phyloP scores from a whole-genome alignment of 2,797 vertebrate species.

The Smutsia temminckii region DNA sequence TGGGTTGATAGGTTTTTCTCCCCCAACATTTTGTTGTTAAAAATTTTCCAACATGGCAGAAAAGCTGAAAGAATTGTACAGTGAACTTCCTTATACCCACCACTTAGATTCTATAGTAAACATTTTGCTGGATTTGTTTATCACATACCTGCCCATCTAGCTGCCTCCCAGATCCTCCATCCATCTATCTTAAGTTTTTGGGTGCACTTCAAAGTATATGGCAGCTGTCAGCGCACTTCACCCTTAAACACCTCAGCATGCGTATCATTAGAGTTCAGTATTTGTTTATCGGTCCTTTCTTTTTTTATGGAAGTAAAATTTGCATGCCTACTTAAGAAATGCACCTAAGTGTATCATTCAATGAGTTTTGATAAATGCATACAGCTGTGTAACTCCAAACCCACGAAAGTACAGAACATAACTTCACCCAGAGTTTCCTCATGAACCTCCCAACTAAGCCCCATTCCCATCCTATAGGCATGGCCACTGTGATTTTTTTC shows the following conservation, averaged over 20 bases:
- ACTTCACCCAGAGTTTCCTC: background rate
- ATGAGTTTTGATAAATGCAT: background rate
- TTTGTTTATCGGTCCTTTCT: conserved; percentile 22
- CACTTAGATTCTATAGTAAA: background rate
- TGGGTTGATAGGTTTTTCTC: background rate
- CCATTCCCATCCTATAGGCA: background rate
- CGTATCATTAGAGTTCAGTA: background rate
- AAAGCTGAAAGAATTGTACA: background rate
- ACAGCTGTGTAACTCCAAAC: background rate
- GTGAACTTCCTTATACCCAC: background rate
- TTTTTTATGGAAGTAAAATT: background rate
- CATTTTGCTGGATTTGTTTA: background rate
- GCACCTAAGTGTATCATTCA: background rate
- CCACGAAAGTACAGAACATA: background rate
- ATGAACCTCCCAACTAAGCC: background rate
- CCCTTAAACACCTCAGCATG: background rate
- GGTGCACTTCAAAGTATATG: conserved; percentile 35
- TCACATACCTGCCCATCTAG: background rate
- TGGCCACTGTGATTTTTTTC: background rate
- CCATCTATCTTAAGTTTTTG: background rate
- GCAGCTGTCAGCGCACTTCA: background rate
- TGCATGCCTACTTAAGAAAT: background rate
- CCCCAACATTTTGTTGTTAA: background rate
- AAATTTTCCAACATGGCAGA: conserved; percentile 22
- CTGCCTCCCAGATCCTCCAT: background rate